Evolutionary conservation across 2,797 vertebrate species (phyloP).

Genomic region (Pseudocheirus occidentalis): DNA sequence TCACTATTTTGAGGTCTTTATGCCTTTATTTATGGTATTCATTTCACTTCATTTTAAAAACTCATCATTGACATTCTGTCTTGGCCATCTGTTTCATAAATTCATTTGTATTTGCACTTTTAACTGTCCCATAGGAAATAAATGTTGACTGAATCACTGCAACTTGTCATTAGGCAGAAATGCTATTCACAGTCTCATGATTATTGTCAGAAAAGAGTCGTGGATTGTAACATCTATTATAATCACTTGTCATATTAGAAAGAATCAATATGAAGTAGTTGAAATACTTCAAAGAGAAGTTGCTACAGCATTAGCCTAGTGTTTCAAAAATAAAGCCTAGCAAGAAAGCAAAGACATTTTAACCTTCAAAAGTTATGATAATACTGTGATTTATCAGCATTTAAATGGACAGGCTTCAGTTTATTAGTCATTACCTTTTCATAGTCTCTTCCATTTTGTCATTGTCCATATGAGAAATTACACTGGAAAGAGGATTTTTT

Average conservation of each 20-base stretch:
- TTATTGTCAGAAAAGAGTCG: conserved; percentile 59
- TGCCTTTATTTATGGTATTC: conserved; percentile 56
- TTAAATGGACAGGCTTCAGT: conserved; percentile 61
- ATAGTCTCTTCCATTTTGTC: conserved; percentile 39
- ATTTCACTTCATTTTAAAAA: conserved; percentile 66
- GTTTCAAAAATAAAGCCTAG: conserved; percentile 46
- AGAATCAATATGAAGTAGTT: conserved; percentile 49
- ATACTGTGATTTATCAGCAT: conserved; percentile 8
- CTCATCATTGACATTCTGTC: conserved; percentile 19
- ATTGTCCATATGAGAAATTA: conserved; percentile 47
- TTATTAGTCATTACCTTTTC: conserved; percentile 9
- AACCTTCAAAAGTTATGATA: conserved; percentile 43
- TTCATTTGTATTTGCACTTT: conserved; percentile 47
- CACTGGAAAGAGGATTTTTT: conserved; percentile 12
- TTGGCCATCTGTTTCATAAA: conserved; percentile 43
- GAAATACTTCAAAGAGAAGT: conserved; percentile 44
- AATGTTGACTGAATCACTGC: conserved; percentile 36
- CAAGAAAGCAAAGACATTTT: conserved; percentile 45
- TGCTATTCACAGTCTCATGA: conserved; percentile 57
- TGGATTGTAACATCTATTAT: conserved; percentile 40
- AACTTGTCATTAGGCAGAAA: conserved; percentile 68
- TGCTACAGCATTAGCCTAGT: conserved; percentile 34
- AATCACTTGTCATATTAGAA: conserved; percentile 72
- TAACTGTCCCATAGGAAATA: conserved; percentile 55
- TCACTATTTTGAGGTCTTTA: conserved; percentile 49